Conservation (phyloP, 2,888 invertebrate species). For the Drosophila nr. perissopoda region DNA sequence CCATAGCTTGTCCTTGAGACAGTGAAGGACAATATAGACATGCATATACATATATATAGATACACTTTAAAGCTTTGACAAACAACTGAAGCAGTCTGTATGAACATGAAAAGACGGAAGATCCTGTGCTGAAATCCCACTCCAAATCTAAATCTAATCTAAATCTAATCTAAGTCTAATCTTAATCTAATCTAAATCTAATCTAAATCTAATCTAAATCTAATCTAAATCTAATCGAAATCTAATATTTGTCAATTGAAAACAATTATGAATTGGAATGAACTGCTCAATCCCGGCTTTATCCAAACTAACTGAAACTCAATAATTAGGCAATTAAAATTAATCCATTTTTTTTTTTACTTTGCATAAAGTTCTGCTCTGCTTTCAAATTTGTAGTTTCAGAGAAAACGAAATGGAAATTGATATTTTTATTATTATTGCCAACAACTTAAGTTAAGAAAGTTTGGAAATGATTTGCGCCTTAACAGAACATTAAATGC, state of each 20-base stretch:
- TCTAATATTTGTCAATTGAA: background rate
- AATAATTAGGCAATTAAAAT: background rate
- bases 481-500: background rate
- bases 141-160: background rate
- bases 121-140: background rate
- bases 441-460: background rate
- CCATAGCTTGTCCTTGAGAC: too few relatives aligned
- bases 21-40: too few relatives aligned
- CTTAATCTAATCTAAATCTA: too few relatives aligned
- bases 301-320: background rate
- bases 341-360: background rate
- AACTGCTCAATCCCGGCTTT: background rate
- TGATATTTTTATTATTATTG: background rate
- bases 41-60: too few relatives aligned
- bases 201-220: too few relatives aligned
- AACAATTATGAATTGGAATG: background rate
- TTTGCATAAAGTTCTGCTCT: background rate
- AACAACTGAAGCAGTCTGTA: background rate
- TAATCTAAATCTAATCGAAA: too few relatives aligned
- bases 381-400: background rate
- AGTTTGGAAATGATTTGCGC: background rate
- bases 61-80: too few relatives aligned
- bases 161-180: too few relatives aligned
- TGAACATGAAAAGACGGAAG: background rate
- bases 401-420: background rate